Percentiles rank a stretch among this genome's conserved stretches.
These are phyloP conservation scores for Agrypnia vestita DNA, from an alignment of 1,140 invertebrate genomes.

Conservation along the genomic window DNA sequence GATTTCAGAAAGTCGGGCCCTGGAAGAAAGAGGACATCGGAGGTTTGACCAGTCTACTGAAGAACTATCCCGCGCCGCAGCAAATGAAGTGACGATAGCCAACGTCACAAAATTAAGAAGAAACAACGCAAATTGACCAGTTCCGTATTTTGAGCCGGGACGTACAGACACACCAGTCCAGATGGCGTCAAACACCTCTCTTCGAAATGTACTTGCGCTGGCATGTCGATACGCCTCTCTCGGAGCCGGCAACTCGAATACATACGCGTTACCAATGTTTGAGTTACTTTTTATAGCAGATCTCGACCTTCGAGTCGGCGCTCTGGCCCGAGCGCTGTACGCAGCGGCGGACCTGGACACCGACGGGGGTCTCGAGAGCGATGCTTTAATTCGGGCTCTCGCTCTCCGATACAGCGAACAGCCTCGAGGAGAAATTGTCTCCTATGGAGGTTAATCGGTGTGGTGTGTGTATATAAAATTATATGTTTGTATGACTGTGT, in stretches of 20 bases:
- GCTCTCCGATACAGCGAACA: neutral
- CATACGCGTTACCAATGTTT: neutral
- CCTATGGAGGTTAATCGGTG: constrained; percentile 30
- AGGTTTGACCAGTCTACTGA: too few relatives aligned
- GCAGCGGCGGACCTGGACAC: too few relatives aligned
- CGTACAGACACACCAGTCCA: constrained; percentile 4
- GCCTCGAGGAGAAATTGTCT: constrained; percentile 17
- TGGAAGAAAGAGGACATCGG: too few relatives aligned
- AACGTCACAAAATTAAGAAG: too few relatives aligned
- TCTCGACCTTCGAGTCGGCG: neutral
- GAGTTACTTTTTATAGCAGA: neutral
- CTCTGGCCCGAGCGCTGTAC: neutral
- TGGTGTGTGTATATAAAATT: neutral
- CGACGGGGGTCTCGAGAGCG: too few relatives aligned
- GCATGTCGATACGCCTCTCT: constrained; percentile 41
- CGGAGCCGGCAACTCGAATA: constrained; percentile 6
- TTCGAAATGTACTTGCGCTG: constrained; percentile 15
- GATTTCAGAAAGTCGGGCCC: too few relatives aligned
- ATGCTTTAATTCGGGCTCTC: constrained; percentile 1
- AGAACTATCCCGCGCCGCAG: too few relatives aligned
- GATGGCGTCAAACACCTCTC: constrained; percentile 45
- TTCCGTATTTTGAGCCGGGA: neutral
- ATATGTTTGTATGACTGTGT: neutral
- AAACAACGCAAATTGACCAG: too few relatives aligned
- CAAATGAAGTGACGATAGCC: too few relatives aligned